Evolutionary conservation across 2,888 invertebrate species (phyloP).

Genomic region (Eupelmus urozonus): DNA sequence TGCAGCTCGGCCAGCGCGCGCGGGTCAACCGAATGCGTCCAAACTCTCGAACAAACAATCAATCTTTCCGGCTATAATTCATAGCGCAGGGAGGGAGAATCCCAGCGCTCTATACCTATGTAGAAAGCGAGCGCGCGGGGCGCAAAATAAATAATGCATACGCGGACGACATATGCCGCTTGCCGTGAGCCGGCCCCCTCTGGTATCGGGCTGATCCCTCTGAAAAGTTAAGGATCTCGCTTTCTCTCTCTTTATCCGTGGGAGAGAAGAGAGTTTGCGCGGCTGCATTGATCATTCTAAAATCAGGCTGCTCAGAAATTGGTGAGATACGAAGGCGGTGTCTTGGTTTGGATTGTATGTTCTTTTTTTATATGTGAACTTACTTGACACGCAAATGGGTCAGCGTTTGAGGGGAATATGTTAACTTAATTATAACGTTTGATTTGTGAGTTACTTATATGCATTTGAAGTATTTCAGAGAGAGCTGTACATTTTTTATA

Average conservation of each 20-base stretch:
- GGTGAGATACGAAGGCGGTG: too few species aligned
- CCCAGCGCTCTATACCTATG: background rate
- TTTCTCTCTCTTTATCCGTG: background rate
- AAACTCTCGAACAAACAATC: conserved; percentile 60
- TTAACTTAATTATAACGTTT: too few species aligned
- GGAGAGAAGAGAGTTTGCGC: background rate
- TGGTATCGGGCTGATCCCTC: background rate
- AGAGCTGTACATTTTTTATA: too few species aligned
- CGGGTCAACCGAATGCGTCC: conserved; percentile 30
- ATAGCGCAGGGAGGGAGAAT: conserved; percentile 37
- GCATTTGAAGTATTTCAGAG: too few species aligned
- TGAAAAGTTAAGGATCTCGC: conserved; percentile 38
- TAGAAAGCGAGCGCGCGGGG: background rate
- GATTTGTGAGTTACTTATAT: too few species aligned
- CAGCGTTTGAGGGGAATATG: too few species aligned
- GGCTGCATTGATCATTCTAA: background rate
- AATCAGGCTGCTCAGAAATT: background rate
- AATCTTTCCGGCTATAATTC: conserved; percentile 64
- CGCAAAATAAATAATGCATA: conserved; percentile 53
- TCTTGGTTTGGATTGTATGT: too few species aligned
- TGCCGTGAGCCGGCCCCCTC: background rate
- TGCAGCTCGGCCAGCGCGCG: background rate
- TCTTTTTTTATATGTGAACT: too few species aligned
- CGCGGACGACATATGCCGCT: background rate
- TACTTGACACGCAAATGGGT: too few species aligned